Conservation (phyloP, 2,113 vertebrate genomes). For the Eptatretus burgeri region DNA sequence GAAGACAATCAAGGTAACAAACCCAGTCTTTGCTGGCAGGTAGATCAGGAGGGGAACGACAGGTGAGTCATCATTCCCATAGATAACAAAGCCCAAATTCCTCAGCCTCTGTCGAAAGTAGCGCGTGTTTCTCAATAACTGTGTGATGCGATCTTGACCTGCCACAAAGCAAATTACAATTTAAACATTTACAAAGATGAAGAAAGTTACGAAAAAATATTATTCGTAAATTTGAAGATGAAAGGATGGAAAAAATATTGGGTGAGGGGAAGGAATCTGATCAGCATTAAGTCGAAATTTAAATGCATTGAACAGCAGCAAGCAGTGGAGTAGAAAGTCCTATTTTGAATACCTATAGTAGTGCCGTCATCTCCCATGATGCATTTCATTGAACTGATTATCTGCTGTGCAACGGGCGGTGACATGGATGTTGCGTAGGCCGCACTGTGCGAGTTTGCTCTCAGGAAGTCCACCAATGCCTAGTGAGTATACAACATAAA, state of each 20-base stretch:
- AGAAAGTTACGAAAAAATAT: too few relatives aligned
- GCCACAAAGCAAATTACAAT: too few relatives aligned
- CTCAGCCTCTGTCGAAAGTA: constrained; percentile 59
- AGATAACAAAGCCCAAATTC: constrained; percentile 76
- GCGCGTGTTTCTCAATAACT: constrained; percentile 52
- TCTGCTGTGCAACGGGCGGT: constrained; percentile 53
- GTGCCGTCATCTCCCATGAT: constrained; percentile 81
- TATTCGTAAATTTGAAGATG: too few relatives aligned
- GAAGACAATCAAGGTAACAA: constrained; percentile 8
- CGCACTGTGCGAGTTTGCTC: constrained; percentile 57
- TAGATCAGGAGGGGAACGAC: constrained; percentile 86
- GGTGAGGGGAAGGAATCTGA: too few relatives aligned
- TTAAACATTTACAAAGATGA: too few relatives aligned
- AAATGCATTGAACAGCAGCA: neutral
- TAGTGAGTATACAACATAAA: constrained; percentile 14
- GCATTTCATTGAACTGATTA: constrained; percentile 55
- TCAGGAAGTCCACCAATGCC: constrained; percentile 70
- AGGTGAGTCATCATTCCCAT: constrained; percentile 72
- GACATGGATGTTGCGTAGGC: constrained; percentile 58
- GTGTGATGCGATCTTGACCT: constrained; percentile 42
- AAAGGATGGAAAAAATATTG: too few relatives aligned
- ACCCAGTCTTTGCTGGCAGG: constrained; percentile 95
- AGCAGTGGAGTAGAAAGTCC: neutral
- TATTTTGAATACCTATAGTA: constrained; percentile 30
- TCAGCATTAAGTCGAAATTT: too few relatives aligned